These are phyloP conservation scores for Hystrix brachyura DNA, from an alignment of 2,113 vertebrate genomes.

Conservation along the genomic window DNA sequence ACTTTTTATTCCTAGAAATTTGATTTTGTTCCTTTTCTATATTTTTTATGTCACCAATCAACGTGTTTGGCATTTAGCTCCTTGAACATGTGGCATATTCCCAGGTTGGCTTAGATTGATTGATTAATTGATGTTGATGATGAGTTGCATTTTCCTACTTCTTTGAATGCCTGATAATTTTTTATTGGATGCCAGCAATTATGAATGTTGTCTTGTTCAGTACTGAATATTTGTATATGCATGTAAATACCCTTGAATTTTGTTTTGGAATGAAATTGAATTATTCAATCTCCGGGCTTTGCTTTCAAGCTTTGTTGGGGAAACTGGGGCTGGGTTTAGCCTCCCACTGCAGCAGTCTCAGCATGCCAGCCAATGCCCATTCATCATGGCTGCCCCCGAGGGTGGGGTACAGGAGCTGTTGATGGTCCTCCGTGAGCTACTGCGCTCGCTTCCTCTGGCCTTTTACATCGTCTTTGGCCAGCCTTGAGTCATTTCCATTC, in stretches of 20 bases:
- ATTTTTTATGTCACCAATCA: neutral
- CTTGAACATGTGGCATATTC: neutral
- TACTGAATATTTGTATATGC: conserved; percentile 22
- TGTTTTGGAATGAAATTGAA: conserved; percentile 23
- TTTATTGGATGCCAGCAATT: neutral
- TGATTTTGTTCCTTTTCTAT: conserved; percentile 3
- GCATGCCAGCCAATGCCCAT: neutral
- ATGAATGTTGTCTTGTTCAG: conserved; percentile 23
- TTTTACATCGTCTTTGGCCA: neutral
- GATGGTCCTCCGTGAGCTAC: neutral
- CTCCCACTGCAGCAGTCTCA: neutral
- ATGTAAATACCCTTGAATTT: conserved; percentile 24
- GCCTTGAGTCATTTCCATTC: neutral
- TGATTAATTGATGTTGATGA: neutral
- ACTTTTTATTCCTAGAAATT: conserved; percentile 48
- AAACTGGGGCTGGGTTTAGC: neutral
- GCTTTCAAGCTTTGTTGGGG: conserved; percentile 21
- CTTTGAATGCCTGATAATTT: conserved; percentile 39
- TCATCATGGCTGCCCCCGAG: neutral
- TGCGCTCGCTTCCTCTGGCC: neutral
- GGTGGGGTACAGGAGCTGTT: neutral
- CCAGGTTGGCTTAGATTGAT: conserved; percentile 1
- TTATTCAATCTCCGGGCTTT: conserved; percentile 10
- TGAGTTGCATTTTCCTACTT: neutral
- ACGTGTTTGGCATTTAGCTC: neutral